Evolutionary conservation across 2,888 invertebrate species (phyloP).

Genomic region (Choreutis nemorana): DNA sequence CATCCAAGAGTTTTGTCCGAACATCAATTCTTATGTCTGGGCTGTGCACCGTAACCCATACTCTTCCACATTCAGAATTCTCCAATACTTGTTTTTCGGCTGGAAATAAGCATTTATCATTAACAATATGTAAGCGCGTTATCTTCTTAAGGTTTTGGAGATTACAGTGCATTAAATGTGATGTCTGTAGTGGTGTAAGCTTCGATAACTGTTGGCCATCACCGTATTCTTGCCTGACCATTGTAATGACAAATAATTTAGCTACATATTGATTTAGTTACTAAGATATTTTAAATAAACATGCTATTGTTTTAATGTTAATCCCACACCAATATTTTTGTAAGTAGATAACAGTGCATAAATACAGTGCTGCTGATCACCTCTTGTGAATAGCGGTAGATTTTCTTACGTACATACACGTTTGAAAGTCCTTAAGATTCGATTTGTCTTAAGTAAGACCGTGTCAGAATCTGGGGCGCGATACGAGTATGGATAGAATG

Average conservation of each 20-base stretch:
- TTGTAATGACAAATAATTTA: no score
- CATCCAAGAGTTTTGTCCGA: constrained; percentile 28
- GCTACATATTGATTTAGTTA: no score
- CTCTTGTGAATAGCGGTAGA: constrained; percentile 10
- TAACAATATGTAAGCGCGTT: no score
- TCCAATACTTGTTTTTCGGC: constrained; percentile 35
- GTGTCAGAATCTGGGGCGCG: constrained; percentile 30
- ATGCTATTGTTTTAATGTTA: no score
- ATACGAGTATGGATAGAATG: constrained; percentile 31
- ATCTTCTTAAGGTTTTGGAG: no score
- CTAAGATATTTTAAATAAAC: no score
- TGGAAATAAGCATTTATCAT: constrained; percentile 17
- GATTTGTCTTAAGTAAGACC: constrained; percentile 36
- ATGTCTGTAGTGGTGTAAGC: no score
- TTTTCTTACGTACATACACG: constrained; percentile 56
- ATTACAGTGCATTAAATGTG: no score
- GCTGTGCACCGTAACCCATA: constrained; percentile 55
- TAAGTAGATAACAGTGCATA: no score
- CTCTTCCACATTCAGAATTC: constrained; percentile 46
- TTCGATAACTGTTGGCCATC: no score
- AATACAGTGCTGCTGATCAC: constrained; percentile 16
- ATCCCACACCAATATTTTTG: no score
- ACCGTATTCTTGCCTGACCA: no score
- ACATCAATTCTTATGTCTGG: constrained; percentile 26
- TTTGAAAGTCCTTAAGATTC: constrained; percentile 45